A percentile compares a stretch with the other conserved stretches of the same genome.
These are phyloP conservation scores for Drosophila anomalata DNA, from an alignment of 2,888 invertebrate species.

Conservation along the genomic window DNA sequence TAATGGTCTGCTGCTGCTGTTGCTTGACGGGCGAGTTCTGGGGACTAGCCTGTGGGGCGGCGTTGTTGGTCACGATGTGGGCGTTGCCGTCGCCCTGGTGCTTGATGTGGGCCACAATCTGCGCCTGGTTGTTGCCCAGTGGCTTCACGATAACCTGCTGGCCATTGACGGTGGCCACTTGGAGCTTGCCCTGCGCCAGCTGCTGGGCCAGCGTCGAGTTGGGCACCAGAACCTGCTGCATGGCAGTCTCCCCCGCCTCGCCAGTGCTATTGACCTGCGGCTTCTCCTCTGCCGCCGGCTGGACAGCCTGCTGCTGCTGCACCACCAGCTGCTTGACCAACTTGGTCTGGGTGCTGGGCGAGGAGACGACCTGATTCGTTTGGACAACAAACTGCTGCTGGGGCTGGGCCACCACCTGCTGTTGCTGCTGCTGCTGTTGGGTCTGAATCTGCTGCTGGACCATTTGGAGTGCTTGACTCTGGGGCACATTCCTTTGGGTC, in stretches of 20 bases:
- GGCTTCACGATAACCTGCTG: constrained; percentile 93
- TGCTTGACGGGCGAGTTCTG: constrained; percentile 60
- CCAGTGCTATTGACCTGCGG: constrained; percentile 80
- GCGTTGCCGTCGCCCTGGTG: constrained; percentile 85
- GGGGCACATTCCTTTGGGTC: constrained; percentile 82
- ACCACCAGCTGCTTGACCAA: constrained; percentile 76
- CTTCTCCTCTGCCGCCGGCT: constrained; percentile 63
- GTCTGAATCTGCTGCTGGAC: constrained; percentile 69
- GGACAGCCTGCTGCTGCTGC: constrained; percentile 60
- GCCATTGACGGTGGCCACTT: constrained; percentile 92
- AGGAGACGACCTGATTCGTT: constrained; percentile 61
- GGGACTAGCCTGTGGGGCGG: constrained; percentile 73
- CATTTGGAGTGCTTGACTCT: constrained; percentile 75
- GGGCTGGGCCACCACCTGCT: constrained; percentile 70
- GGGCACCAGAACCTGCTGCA: constrained; percentile 90
- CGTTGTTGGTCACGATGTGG: constrained; percentile 82
- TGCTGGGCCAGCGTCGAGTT: constrained; percentile 92
- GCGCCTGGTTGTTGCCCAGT: constrained; percentile 91
- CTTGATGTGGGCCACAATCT: constrained; percentile 90
- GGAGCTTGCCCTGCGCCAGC: constrained; percentile 92
- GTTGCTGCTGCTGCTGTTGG: constrained; percentile 57
- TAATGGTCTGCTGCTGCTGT: constrained; percentile 34
- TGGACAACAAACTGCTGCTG: constrained; percentile 79
- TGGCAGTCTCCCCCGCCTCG: constrained; percentile 66
- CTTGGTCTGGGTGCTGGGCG: constrained; percentile 61